A percentile compares a stretch with the other conserved stretches of the same genome.
Evolutionary conservation across 2,888 invertebrate species (phyloP).

Genomic region (Laothoe populi): DNA sequence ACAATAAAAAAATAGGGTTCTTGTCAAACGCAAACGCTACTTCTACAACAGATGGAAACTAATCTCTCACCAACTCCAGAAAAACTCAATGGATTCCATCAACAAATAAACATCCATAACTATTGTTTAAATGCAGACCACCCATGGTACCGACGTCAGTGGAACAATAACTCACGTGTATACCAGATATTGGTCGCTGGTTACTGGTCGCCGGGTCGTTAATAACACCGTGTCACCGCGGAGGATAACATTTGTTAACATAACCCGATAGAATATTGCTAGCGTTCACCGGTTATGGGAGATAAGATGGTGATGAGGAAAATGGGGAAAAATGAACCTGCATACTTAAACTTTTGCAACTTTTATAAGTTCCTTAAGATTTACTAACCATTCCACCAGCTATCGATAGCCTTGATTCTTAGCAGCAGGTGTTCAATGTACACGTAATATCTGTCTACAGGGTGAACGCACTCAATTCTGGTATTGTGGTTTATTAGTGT

Average conservation of each 20-base stretch:
- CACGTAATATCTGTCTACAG: too few species aligned
- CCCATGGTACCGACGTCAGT: constrained; percentile 30
- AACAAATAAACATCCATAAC: constrained; percentile 11
- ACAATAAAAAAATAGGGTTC: too few species aligned
- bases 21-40: too few species aligned
- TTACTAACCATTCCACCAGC: too few species aligned
- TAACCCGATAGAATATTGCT: constrained; percentile 48
- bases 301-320: constrained; percentile 43
- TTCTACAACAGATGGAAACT: too few species aligned
- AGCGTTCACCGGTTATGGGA: constrained; percentile 34
- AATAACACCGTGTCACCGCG: constrained; percentile 59
- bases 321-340: neutral
- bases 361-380: too few species aligned
- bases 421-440: too few species aligned
- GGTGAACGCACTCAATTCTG: too few species aligned
- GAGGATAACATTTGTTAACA: constrained; percentile 68
- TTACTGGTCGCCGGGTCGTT: constrained; percentile 51
- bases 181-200: constrained; percentile 46
- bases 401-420: too few species aligned
- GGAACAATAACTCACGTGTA: constrained; percentile 14
- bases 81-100: neutral
- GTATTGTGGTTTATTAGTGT: too few species aligned
- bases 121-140: constrained; percentile 36
- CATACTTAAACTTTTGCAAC: too few species aligned
- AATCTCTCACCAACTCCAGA: neutral